Conservation (phyloP, 37 sponge, comb jelly and placozoan genomes). For the Oscarella lobularis region DNA sequence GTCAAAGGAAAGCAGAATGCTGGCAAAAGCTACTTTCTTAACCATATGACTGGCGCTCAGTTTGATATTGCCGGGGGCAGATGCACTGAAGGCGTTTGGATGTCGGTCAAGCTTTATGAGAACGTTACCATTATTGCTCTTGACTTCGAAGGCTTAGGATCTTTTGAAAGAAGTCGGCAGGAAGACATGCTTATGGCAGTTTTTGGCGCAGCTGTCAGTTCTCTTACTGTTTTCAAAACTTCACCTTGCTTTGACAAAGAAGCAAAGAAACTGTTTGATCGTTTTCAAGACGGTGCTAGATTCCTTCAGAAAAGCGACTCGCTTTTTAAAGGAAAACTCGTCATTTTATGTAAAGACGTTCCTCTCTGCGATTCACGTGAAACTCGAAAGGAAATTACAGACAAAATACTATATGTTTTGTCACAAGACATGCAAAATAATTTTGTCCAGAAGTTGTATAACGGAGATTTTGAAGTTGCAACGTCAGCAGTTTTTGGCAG, state of each 20-base stretch:
- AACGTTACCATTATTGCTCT: not conserved
- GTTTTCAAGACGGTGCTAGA: not conserved
- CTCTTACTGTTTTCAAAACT: not conserved
- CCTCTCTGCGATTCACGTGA: not conserved
- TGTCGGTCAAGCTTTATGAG: not conserved
- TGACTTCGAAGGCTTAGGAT: not conserved
- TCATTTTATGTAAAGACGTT: not conserved
- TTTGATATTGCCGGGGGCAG: not conserved
- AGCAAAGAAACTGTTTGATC: not conserved
- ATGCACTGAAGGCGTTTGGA: conserved; percentile 1
- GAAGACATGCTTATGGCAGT: not conserved
- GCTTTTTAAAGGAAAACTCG: not conserved
- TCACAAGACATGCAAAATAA: not conserved
- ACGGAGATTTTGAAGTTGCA: not conserved
- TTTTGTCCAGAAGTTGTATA: no score
- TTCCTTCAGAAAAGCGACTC: not conserved
- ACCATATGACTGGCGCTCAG: not conserved
- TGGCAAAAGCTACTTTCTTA: not conserved
- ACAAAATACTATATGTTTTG: not conserved
- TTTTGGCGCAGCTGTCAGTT: not conserved
- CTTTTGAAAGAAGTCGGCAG: not conserved
- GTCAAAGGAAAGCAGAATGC: not conserved
- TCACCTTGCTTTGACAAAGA: not conserved
- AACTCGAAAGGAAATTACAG: not conserved
- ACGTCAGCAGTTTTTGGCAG: not conserved